Evolutionary conservation across 2,888 invertebrate genomes (phyloP), one percentile per base, ranked within the genome.

Genomic region (Morpho achilles): DNA sequence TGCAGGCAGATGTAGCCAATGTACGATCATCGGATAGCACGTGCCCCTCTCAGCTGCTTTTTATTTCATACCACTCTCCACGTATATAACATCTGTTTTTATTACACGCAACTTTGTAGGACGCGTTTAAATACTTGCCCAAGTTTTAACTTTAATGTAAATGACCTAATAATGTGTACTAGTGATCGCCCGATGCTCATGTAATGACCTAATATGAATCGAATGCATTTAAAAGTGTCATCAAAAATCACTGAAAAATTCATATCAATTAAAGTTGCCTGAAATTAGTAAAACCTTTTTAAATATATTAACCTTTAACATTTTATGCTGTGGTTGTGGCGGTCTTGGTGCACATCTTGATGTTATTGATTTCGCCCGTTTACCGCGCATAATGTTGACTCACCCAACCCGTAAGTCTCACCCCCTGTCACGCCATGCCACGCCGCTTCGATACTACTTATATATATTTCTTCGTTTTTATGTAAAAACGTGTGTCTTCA

Each of bases 341-440:
- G 7, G 22, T 52, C 43, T 54, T 45, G 53, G 56, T 59, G 61
- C 70, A 72, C 66, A 69, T 73, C 77, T 76, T 75, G 70, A 68
- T 70, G 63, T 69, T 80, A 81, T 81, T 76, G 79, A 80, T 81
- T 79, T 75, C 73, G 70, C 71, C 70, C 67, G 67, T 71, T 76
- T 73, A 73, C 73, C 74, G 74, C 75, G 72, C 69, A 71, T 60
- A 64, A 65, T 65, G 59, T 67, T 62, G 65, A 58, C 61, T 59
- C 63, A 64, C 67, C 63, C 64, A 61, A 61, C 66, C 63, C 63
- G 67, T 62, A 55, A 45, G 56, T 41, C 62, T 8, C 61, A 51
- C 57, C 61, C 59, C 49, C 54, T 41, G 44, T 22, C 7, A 43
- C 32, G 44, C 32, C 44, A 23, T 23, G 16, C 42, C 43, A 53